Conservation (phyloP, 2,113 vertebrate species). For the Reinhardtius hippoglossoides region DNA sequence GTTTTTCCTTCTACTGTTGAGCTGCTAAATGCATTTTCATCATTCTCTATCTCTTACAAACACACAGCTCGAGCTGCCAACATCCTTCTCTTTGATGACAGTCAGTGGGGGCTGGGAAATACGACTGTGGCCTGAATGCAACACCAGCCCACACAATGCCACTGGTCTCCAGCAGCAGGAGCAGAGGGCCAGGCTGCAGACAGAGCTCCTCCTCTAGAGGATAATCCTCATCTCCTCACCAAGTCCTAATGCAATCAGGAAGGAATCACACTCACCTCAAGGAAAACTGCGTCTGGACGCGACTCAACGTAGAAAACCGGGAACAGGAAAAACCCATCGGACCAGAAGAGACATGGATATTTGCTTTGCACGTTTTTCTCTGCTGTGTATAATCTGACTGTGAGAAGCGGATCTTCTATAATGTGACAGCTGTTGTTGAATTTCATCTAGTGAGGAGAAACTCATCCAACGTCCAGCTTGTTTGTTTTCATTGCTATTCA, state of each 20-base stretch:
- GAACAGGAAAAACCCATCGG: neutral
- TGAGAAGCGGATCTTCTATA: constrained; percentile 22
- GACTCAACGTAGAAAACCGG: neutral
- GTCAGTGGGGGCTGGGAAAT: neutral
- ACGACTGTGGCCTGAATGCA: constrained; percentile 52
- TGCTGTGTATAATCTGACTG: constrained; percentile 17
- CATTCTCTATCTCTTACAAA: no score
- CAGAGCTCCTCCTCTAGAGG: constrained; percentile 71
- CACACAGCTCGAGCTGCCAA: neutral
- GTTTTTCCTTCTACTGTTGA: neutral
- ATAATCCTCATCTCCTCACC: constrained; percentile 68
- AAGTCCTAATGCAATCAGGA: constrained; percentile 59
- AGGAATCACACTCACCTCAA: constrained; percentile 40
- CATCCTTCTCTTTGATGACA: neutral
- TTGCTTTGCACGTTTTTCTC: neutral
- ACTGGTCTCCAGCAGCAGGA: constrained; percentile 47
- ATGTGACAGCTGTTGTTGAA: constrained; percentile 69
- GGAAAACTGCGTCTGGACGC: constrained; percentile 27
- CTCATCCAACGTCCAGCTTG: neutral
- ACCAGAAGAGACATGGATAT: constrained; percentile 36
- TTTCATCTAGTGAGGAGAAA: constrained; percentile 27
- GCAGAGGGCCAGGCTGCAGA: constrained; percentile 50
- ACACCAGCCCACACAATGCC: constrained; percentile 30
- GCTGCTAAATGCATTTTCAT: neutral
- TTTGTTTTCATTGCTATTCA: neutral